Evolutionary conservation across 1,140 invertebrate genomes (phyloP), one percentile per base, ranked within the genome.

Genomic region (Zaprionus kolodkinae): DNA sequence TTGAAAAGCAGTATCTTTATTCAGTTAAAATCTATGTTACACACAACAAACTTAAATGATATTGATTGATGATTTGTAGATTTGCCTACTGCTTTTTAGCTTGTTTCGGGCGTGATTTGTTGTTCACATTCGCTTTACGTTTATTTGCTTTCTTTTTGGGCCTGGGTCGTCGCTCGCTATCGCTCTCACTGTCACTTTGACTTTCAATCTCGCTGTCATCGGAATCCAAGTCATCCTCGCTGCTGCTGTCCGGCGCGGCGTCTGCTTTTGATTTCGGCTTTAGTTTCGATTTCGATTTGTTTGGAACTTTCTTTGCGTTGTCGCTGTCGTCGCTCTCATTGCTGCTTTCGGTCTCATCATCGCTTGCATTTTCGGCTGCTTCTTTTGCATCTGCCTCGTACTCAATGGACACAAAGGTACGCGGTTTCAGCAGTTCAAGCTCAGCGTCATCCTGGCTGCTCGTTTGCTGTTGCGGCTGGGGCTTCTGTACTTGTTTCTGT

Each of bases 401-500:
- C 43, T 85, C 81, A 54, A 91, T 85, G 17, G 86, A 76, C 1
- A 90, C 86, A 56, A 82, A 76, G 38, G 83, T 76, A 0, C 76
- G 65, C 10, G 62, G 43, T 45, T 38, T 67, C 1, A 15, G 40
- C 6, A 57, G 56, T 12, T 61, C 52, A 2, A 62, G 1, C 13
- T 40, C 52, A 15, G 30, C 45, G 17, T 79, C 68, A 7, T 62
- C 72, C 21, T 70, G 38, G 27, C 21, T 43, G 45, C 17, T 2
- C 30, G 55, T 10, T 27, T 54, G 4, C 25, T 4, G 13, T 12
- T 48, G 21, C n/a, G 33, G 48, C n/a, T 15, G 40, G 2, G 40
- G 40, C 40, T 45, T 45, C 40, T 45, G 40, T 45, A 15, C 6
- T 33, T 62, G 10, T 7, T 57, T 9, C n/a, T 30, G 21, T 7